A percentile compares a stretch with the other conserved stretches of the same genome.
Conservation (phyloP, 2,888 invertebrate genomes). For the Agrochola circellaris region DNA sequence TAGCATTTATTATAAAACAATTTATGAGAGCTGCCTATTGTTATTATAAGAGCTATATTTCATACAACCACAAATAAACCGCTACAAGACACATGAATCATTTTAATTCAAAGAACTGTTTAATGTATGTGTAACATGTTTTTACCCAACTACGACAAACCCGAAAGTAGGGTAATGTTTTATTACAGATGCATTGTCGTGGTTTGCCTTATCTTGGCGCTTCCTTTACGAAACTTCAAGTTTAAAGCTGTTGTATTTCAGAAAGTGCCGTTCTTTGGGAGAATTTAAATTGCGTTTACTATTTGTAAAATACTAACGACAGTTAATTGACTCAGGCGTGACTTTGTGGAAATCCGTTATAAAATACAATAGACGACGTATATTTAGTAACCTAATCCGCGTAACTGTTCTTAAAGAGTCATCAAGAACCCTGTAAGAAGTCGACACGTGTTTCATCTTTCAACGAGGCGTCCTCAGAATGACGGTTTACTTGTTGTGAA, state of each 20-base stretch:
- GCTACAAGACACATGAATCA: neutral
- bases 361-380: too few species aligned
- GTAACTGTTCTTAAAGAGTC: too few species aligned
- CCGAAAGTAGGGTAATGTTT: slow-evolving; percentile 47
- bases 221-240: slow-evolving; percentile 49
- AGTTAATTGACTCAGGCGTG: too few species aligned
- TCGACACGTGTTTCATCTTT: too few species aligned
- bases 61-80: slow-evolving; percentile 2
- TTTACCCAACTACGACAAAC: slow-evolving; percentile 15
- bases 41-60: neutral
- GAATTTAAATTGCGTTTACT: slow-evolving; percentile 7
- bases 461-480: too few species aligned
- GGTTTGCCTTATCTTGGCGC: slow-evolving; percentile 28
- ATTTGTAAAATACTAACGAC: too few species aligned
- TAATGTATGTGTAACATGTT: slow-evolving; percentile 5
- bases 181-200: slow-evolving; percentile 44
- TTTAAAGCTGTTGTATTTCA: slow-evolving; percentile 40
- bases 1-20: too few species aligned
- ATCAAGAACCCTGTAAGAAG: too few species aligned
- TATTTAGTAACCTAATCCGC: too few species aligned
- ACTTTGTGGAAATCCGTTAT: too few species aligned
- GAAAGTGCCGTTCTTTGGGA: slow-evolving; percentile 10
- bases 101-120: slow-evolving; percentile 12
- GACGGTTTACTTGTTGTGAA: too few species aligned
- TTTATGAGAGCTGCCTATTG: too few species aligned